phyloP scores from a whole-genome alignment of 2,797 vertebrate species.

The Tragopan temminckii region DNA sequence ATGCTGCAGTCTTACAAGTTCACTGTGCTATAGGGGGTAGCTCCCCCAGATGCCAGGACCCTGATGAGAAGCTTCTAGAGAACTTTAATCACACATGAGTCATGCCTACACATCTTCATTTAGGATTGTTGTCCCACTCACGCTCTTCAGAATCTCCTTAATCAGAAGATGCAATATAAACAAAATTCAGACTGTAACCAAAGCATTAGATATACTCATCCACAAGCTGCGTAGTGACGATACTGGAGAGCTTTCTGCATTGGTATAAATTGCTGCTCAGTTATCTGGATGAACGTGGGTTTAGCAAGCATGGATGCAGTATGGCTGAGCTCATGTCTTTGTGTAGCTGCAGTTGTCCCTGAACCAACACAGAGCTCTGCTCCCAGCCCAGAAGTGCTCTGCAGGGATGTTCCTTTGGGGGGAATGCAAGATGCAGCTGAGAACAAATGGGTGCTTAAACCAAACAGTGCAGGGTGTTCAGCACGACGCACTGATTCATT shows the following conservation, averaged over 20 bases:
- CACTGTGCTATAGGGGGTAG: accelerated
- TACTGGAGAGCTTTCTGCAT: background rate
- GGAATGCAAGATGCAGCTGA: background rate
- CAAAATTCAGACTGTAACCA: background rate
- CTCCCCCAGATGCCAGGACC: background rate
- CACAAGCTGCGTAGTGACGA: accelerated
- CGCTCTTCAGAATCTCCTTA: background rate
- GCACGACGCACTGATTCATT: accelerated
- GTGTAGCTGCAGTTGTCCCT: background rate
- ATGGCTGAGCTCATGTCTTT: background rate
- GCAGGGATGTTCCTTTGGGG: accelerated
- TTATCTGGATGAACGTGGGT: too few relatives aligned
- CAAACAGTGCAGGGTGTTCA: accelerated
- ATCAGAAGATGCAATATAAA: background rate
- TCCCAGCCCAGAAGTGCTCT: background rate
- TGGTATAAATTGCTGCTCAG: background rate
- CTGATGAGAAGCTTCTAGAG: accelerated
- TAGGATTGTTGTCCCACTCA: background rate
- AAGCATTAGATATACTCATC: background rate
- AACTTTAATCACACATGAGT: background rate
- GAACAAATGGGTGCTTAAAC: accelerated
- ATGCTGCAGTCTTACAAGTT: accelerated
- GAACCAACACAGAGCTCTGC: background rate
- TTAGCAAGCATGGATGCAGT: accelerated
- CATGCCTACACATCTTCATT: background rate